These are phyloP conservation scores for Hylyphantes graminicola DNA, from an alignment of 1,140 invertebrate species.

Conservation along the genomic window DNA sequence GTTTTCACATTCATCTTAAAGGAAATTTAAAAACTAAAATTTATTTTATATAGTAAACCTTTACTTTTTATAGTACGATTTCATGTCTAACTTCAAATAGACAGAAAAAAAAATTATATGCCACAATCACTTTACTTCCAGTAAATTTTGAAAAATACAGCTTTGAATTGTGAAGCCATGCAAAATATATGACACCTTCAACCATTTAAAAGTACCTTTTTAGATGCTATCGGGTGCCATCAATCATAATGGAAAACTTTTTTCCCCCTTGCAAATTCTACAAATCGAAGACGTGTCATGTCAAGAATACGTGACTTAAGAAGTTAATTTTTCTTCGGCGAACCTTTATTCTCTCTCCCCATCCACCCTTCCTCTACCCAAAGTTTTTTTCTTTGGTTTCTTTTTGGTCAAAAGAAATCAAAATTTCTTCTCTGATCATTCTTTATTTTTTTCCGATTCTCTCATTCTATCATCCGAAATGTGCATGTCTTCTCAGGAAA, in stretches of 20 bases:
- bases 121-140: neutral
- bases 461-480: slow-evolving; percentile 24
- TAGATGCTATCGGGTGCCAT: slow-evolving; percentile 28
- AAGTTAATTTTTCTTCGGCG: slow-evolving; percentile 46
- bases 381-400: neutral
- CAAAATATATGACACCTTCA: slow-evolving; percentile 23
- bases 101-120: neutral
- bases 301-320: slow-evolving; percentile 43
- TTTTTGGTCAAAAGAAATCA: slow-evolving; percentile 17
- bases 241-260: slow-evolving; percentile 48
- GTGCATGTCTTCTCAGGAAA: neutral
- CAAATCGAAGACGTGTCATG: slow-evolving; percentile 45
- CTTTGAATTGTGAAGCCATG: slow-evolving; percentile 2
- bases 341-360: slow-evolving; percentile 1
- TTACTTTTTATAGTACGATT: no score
- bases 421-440: slow-evolving; percentile 11
- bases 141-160: neutral
- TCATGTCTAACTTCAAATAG: neutral
- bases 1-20: no score
- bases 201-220: slow-evolving; percentile 34
- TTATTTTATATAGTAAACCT: no score
- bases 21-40: no score
- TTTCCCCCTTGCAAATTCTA: slow-evolving; percentile 28
- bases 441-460: slow-evolving; percentile 17
- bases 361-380: no score